Conservation (phyloP, 1,140 invertebrate genomes). For the Drosophila ercepeae region DNA sequence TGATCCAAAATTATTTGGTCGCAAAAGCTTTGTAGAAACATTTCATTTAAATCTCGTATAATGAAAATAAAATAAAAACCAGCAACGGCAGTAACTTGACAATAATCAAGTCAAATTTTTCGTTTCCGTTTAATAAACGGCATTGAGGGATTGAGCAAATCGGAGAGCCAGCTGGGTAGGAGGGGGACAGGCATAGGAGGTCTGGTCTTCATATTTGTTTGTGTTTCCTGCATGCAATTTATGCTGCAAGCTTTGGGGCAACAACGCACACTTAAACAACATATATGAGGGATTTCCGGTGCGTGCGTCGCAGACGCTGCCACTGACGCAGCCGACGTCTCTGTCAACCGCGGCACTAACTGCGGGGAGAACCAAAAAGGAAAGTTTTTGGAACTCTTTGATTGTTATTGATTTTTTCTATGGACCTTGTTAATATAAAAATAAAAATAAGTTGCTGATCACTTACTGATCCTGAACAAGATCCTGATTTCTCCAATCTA, state of each 20-base stretch:
- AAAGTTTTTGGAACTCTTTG: not conserved
- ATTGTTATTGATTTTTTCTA: too few species aligned
- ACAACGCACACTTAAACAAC: constrained; percentile 24
- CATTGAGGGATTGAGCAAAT: not conserved
- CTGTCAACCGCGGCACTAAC: not conserved
- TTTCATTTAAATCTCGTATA: not conserved
- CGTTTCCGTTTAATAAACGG: constrained; percentile 77
- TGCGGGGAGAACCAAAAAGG: not conserved
- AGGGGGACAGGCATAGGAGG: constrained; percentile 1
- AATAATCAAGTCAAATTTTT: constrained; percentile 82
- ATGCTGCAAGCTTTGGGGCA: constrained; percentile 59
- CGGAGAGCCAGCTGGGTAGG: constrained; percentile 3
- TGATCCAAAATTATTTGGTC: too few species aligned
- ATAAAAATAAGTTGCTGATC: too few species aligned
- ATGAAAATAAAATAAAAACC: constrained; percentile 23
- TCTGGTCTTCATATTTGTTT: constrained; percentile 33
- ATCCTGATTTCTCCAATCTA: too few species aligned
- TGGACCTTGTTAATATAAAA: too few species aligned
- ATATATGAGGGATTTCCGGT: constrained; percentile 82
- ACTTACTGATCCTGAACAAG: too few species aligned
- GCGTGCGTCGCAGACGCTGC: constrained; percentile 42
- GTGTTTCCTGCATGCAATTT: constrained; percentile 73
- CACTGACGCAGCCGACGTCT: not conserved
- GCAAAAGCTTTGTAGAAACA: not conserved
- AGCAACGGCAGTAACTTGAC: constrained; percentile 64